These are phyloP conservation scores for Nettapus auritus DNA, from an alignment of 2,113 vertebrate genomes.

Conservation along the genomic window DNA sequence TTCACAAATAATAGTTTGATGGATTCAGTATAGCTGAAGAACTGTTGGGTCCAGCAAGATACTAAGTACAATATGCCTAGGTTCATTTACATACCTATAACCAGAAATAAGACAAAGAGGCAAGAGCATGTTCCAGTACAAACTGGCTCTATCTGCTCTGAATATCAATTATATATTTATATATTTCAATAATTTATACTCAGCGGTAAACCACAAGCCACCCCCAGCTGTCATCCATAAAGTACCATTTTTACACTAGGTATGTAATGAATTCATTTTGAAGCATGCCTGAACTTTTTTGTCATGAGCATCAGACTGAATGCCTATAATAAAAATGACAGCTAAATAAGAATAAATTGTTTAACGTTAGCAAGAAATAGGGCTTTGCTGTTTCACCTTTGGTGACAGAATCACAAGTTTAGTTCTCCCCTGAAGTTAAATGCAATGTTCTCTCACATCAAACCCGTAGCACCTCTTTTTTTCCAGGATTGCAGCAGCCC, in stretches of 20 bases:
- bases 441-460: constrained; percentile 62
- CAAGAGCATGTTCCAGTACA: background rate
- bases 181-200: constrained; percentile 36
- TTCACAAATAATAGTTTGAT: background rate
- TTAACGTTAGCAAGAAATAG: constrained; percentile 60
- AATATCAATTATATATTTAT: constrained; percentile 1
- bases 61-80: background rate
- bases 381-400: constrained; percentile 70
- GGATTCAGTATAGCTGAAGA: background rate
- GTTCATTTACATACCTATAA: background rate
- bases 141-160: background rate
- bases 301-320: constrained; percentile 68
- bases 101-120: background rate
- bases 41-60: background rate
- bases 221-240: constrained; percentile 52
- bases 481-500: constrained; percentile 50
- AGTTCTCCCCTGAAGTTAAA: constrained; percentile 79
- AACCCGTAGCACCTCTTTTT: constrained; percentile 60
- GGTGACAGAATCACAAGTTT: constrained; percentile 75
- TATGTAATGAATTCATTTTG: constrained; percentile 51
- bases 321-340: constrained; percentile 79
- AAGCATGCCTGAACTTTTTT: constrained; percentile 69
- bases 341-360: constrained; percentile 77
- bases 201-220: constrained; percentile 18
- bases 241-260: constrained; percentile 40